A percentile compares a stretch with the other conserved stretches of the same genome.
These are phyloP conservation scores for Aurelia aurita DNA, from an alignment of 30 jellyfish, hydroid and myxozoan species.

Conservation along the genomic window DNA sequence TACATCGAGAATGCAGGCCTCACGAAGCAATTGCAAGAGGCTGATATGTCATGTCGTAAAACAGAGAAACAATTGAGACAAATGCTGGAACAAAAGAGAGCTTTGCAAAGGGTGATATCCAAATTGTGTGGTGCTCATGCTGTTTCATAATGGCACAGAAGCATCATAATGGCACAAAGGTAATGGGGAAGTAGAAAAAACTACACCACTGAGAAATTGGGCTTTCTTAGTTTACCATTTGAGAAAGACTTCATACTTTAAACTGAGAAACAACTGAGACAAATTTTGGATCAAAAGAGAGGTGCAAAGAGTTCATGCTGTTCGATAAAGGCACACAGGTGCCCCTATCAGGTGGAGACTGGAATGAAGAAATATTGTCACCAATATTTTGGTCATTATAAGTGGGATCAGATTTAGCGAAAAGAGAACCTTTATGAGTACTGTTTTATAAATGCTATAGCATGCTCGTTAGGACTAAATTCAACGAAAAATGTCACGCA, in stretches of 20 bases:
- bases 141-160: conserved; percentile 37
- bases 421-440: no score
- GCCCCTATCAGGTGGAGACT: background rate
- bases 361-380: no score
- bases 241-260: background rate
- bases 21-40: conserved; percentile 82
- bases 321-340: conserved; percentile 23
- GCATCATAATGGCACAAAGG: background rate
- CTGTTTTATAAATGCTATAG: no score
- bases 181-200: no score
- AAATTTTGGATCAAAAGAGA: conserved; percentile 80
- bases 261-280: conserved; percentile 86
- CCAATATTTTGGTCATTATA: no score
- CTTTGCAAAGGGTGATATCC: conserved; percentile 96
- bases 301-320: conserved; percentile 90
- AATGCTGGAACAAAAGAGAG: conserved; percentile 89
- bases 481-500: no score
- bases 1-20: conserved; percentile 91
- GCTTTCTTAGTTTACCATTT: no score
- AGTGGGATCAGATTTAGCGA: no score
- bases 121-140: conserved; percentile 93
- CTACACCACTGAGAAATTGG: no score
- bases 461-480: no score
- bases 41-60: conserved; percentile 77
- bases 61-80: conserved; percentile 89